Base-by-base conservation (phyloP, 2,113 vertebrate species). In the Centropristis striata region DNA sequence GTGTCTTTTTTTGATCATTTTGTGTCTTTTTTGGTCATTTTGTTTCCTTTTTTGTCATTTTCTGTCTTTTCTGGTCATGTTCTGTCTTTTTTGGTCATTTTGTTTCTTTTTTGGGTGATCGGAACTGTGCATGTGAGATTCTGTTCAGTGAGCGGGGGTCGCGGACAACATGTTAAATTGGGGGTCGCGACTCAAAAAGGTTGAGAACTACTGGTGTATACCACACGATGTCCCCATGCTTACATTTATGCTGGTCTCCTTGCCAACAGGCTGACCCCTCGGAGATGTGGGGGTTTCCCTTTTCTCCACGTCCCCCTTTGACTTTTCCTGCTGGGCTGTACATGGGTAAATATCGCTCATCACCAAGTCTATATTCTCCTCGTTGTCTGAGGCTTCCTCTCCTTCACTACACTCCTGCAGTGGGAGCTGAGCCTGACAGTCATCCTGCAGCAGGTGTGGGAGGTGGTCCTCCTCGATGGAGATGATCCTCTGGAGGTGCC, bases 391-490 rank as follows among this genome's bases (percentile, higher is more conserved):
- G 25, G 46, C 2, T 21, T 85, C 90, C 27, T 90, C 91, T 57
- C 85, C 87, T 82, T 96, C 95, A 3, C 80, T 87, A 80, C 93
- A 96, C 42, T 86, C 86, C 28, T 64, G 91, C 20, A 96, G 91
- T 0, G 81, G 42, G 4, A 14, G 50, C 2, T 92, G 94, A 3
- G 79, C 70, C 76, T 90, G 92, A 67, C 64, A 77, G 36, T 91
- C 53, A 5, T n/a, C 85, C 28, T 96, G 95, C 76, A 97, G 94
- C 73, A 98, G 88, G 16, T 97, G 95, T 12, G 97, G 97, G n/a
- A 98, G 88, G 68, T 93, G 97, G 88, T 99, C 98, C 86, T 99
- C 97, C 83, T 99, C 98, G 14, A 98, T 97, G 75, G 98, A 98
- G 90, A 99, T 97, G 92, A 99, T 96, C 85, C 97, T 97, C 80